Evolutionary conservation across 37 sponge, comb jelly and placozoan genomes (phyloP).

Genomic region (Aphrocallistes beatrix): DNA sequence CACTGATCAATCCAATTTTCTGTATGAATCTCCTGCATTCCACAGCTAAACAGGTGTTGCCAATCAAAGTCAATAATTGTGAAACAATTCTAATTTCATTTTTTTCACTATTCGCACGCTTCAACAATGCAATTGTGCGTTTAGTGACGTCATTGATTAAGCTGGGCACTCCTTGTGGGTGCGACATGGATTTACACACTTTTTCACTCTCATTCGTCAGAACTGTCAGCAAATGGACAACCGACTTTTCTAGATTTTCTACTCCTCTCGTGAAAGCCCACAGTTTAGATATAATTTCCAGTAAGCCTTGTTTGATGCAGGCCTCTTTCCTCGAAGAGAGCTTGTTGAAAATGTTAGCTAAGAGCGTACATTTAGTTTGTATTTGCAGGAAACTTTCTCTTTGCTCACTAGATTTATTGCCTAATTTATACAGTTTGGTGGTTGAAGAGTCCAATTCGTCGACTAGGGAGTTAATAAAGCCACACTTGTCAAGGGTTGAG

Average conservation of each 20-base stretch:
- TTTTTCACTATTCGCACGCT: neutral
- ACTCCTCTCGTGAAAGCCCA: neutral
- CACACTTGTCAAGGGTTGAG: neutral
- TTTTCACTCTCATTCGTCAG: neutral
- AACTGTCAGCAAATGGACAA: neutral
- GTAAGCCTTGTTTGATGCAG: neutral
- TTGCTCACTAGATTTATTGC: neutral
- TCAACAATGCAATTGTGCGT: neutral
- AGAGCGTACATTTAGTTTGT: neutral
- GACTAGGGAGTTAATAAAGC: neutral
- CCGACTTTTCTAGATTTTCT: neutral
- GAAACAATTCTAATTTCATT: neutral
- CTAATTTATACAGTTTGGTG: neutral
- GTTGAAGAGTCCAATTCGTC: neutral
- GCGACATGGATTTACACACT: neutral
- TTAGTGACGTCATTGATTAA: neutral
- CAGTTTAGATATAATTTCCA: neutral
- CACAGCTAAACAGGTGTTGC: slow-evolving; percentile 11
- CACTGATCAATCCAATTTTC: neutral
- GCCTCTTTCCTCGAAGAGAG: neutral
- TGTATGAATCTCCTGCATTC: slow-evolving; percentile 9
- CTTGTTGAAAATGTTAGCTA: neutral
- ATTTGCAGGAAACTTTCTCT: neutral
- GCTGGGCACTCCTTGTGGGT: neutral
- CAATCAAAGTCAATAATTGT: neutral